These are phyloP conservation scores for Drymonia ruficornis DNA, from an alignment of 2,888 invertebrate species.

Conservation along the genomic window DNA sequence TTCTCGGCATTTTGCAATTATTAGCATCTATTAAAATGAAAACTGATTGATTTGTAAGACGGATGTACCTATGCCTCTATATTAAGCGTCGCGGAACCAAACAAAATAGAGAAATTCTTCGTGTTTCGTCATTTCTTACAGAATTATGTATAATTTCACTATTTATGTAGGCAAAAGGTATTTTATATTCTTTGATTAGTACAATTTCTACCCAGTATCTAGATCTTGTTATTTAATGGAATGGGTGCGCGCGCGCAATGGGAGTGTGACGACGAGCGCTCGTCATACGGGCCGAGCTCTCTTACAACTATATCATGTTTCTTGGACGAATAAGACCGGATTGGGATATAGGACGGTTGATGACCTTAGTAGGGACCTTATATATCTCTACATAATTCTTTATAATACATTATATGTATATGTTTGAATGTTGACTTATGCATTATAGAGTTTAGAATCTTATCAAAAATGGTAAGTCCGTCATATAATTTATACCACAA, in stretches of 20 bases:
- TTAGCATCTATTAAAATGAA: slow-evolving; percentile 12
- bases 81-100: neutral
- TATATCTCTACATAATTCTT: neutral
- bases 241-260: slow-evolving; percentile 50
- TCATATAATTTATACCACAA: too few relatives aligned
- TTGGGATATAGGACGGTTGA: neutral
- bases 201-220: neutral
- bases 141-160: too few relatives aligned
- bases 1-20: slow-evolving; percentile 18
- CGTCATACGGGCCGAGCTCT: slow-evolving; percentile 26
- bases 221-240: slow-evolving; percentile 20
- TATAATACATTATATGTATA: too few relatives aligned
- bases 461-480: too few relatives aligned
- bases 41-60: slow-evolving; percentile 7
- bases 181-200: too few relatives aligned
- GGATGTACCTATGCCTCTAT: neutral
- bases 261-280: slow-evolving; percentile 54
- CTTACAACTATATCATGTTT: slow-evolving; percentile 29
- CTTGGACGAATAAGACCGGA: slow-evolving; percentile 9
- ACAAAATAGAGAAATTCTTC: neutral
- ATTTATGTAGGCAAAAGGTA: too few relatives aligned
- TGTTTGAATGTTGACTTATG: too few relatives aligned
- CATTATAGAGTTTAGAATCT: too few relatives aligned
- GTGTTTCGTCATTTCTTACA: neutral
- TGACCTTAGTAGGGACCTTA: slow-evolving; percentile 1